Evolutionary conservation across 2,888 invertebrate genomes (phyloP), one percentile per base, ranked within the genome.

Genomic region (Nemurella pictetii): DNA sequence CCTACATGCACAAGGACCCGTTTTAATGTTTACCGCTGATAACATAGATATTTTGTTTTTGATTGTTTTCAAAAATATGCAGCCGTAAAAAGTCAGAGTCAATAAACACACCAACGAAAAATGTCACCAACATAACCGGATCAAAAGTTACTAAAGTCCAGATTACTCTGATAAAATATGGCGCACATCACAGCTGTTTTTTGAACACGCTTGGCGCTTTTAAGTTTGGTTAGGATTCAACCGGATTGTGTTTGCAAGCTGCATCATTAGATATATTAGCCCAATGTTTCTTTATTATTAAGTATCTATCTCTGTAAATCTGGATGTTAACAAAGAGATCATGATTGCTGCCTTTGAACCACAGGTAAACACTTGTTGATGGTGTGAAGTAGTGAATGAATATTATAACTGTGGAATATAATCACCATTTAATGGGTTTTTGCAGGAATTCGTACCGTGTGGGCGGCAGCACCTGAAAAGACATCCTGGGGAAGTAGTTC

Each of bases 311-410:
- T 32, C 84, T 83, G 85, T 94, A 95, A 96, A 96, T 96, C 96
- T 96, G 96, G 96, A 96, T 95, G 96, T 95, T 91, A 93, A 93
- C 92, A 94, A 92, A 91, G 94, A 94, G 91, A 93, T 91, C 91
- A 96, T 96, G 96, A 96, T 96, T 92, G 95, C 96, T 93, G 96
- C 96, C 92, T 95, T 96, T 91, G 96, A 96, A 92, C 96, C 96
- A 92, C 93, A 96, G 96, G 96, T 95, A 91, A 89, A 89, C 86
- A 2, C 72, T 25, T 4, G 75, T 83, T 73, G 73, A 12, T 26
- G 26, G 85, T 84, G 73, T 0, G 78, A 78, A 32, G 27, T 36
- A 77, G 9, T 80, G 25, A n/a, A 55, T 29, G 83, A 36, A 72
- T 26, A 80, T 82, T 29, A 29, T 77, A 27, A 85, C 84, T 30